Base-by-base conservation (phyloP, 2,113 vertebrate species). In the Cochlearius cochlearius region DNA sequence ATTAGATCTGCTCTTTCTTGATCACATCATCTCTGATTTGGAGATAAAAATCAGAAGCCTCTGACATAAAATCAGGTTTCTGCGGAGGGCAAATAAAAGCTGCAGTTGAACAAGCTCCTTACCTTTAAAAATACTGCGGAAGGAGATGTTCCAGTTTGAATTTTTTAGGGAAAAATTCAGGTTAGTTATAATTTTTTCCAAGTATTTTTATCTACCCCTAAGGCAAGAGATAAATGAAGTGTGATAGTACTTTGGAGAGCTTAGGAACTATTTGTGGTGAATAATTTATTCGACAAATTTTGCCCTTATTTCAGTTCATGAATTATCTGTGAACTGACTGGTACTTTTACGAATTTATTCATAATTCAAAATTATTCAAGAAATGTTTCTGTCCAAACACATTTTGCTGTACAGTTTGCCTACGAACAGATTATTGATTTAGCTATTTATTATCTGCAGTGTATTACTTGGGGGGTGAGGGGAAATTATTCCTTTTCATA, bases 241-340 rank as follows among this genome's bases (percentile, higher is more conserved):
- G 87, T 95, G 91, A 97, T 92, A 97, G 81, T 86, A 91, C 95
- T 96, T 95, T 90, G 91, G 96, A 95, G 95, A 97, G 89, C 94
- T 97, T 94, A 92, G 93, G 96, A 97, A 94, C 97, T 96, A 97
- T 96, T 97, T 95, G 96, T 36, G 53, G 84, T 97, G 94, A 97
- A 97, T 97, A 97, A 97, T 97, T 96, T 94, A 97, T 97, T 96
- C 74, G 81, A 96, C 84, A 97, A 97, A 97, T 97, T 97, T 97
- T 97, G 71, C 77, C 84, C 96, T 95, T 96, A 95, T 97, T 97
- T 97, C 92, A 94, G 92, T 90, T 97, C 96, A 97, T 97, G 97
- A 97, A 97, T 97, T 97, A 97, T 97, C 94, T 95, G 97, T 97
- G 96, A 94, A 96, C 96, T 80, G 87, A 94, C 91, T 96, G 92